phyloP scores from a whole-genome alignment of 37 sponge, comb jelly and placozoan genomes.

The Halisarca cf. caerulea region DNA sequence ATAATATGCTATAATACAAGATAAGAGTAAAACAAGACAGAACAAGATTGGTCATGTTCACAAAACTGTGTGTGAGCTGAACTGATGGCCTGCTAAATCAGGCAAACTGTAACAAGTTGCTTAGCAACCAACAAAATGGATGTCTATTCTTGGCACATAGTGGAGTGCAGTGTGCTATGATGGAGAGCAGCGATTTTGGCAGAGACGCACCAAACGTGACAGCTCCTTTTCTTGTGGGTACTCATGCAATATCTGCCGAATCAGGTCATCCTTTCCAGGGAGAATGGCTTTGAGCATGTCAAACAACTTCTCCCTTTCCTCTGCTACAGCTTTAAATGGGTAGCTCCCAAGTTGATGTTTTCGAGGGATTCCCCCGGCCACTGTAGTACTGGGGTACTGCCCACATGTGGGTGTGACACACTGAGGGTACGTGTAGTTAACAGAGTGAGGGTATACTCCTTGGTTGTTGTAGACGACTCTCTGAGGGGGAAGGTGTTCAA shows the following conservation, averaged over 20 bases:
- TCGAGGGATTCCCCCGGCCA: too few species aligned
- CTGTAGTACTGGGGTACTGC: not conserved
- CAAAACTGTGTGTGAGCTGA: too few species aligned
- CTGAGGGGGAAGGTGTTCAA: too few species aligned
- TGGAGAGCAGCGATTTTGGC: not conserved
- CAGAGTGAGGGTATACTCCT: not conserved
- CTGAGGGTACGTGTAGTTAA: not conserved
- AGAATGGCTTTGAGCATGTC: slow-evolving; percentile 10
- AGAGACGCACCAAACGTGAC: not conserved
- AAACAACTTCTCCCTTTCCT: not conserved
- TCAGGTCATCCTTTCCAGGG: not conserved
- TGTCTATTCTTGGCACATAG: not conserved
- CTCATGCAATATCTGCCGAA: not conserved
- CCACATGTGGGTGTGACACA: not conserved
- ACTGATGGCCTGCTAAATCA: too few species aligned
- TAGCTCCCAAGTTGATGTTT: too few species aligned
- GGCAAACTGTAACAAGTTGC: not conserved
- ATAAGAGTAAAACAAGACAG: not conserved
- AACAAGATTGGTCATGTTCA: too few species aligned
- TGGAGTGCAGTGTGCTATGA: not conserved
- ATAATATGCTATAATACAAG: not conserved
- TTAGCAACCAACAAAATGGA: slow-evolving; percentile 13
- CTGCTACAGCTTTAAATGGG: too few species aligned
- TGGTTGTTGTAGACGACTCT: too few species aligned
- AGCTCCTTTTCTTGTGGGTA: not conserved